Conservation (phyloP, 2,113 vertebrate species). For the Plectropomus leopardus region DNA sequence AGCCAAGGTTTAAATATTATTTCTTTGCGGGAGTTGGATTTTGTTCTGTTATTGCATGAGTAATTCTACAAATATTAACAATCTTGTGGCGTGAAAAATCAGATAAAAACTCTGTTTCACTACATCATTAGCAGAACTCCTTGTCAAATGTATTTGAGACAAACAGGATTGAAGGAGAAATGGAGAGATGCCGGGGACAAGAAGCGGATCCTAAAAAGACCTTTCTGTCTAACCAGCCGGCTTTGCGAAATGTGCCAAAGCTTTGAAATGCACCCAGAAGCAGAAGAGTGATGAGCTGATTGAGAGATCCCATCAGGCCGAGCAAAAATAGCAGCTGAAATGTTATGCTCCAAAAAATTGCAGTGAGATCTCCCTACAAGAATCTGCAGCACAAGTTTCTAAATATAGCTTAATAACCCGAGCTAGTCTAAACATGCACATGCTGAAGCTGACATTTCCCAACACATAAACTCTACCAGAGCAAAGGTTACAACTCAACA, state of each 20-base stretch:
- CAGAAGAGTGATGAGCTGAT: constrained; percentile 43
- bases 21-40: constrained; percentile 7
- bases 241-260: constrained; percentile 34
- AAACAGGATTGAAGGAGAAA: neutral
- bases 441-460: constrained; percentile 12
- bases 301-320: constrained; percentile 47
- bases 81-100: neutral
- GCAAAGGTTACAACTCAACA: neutral
- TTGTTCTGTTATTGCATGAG: constrained; percentile 7
- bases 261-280: constrained; percentile 45
- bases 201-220: constrained; percentile 1
- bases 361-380: constrained; percentile 13
- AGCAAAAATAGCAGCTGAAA: constrained; percentile 56
- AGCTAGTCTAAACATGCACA: constrained; percentile 24
- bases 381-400: constrained; percentile 24
- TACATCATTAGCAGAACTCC: neutral
- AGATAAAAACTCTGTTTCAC: neutral
- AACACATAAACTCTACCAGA: neutral
- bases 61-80: neutral
- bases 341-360: constrained; percentile 6
- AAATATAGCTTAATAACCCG: constrained; percentile 36
- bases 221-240: constrained; percentile 10
- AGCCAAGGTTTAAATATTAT: constrained; percentile 30
- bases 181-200: neutral
- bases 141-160: neutral